phyloP scores from a whole-genome alignment of 2,888 invertebrate species.

The Pristionchus arcanus region DNA sequence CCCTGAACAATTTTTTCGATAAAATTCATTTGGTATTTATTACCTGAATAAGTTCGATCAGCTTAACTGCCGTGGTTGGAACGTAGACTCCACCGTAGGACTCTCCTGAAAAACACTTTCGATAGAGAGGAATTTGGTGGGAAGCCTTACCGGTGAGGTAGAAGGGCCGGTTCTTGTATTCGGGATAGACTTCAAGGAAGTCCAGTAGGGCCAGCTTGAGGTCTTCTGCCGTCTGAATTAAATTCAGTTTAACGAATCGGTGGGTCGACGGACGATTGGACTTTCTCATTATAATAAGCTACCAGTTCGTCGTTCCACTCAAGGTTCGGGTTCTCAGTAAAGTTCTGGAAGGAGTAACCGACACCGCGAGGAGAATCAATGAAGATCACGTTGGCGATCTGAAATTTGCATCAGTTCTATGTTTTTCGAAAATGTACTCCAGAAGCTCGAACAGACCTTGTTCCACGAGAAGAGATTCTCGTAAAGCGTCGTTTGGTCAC shows the following conservation, averaged over 20 bases:
- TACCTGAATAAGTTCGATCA: slow-evolving; percentile 68
- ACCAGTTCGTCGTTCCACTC: slow-evolving; percentile 65
- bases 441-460: slow-evolving; percentile 66
- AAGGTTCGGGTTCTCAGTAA: slow-evolving; percentile 63
- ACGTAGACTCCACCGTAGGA: slow-evolving; percentile 71
- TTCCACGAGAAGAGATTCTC: slow-evolving; percentile 79
- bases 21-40: too few species aligned
- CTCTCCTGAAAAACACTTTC: slow-evolving; percentile 60
- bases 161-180: slow-evolving; percentile 80
- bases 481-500: slow-evolving; percentile 75
- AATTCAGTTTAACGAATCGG: not conserved
- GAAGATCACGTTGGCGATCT: slow-evolving; percentile 82
- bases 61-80: slow-evolving; percentile 66
- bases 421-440: too few species aligned
- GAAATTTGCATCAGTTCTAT: not conserved
- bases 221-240: slow-evolving; percentile 79
- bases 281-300: too few species aligned
- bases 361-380: slow-evolving; percentile 82
- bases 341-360: slow-evolving; percentile 80
- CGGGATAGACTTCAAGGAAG: slow-evolving; percentile 81
- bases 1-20: slow-evolving; percentile 47
- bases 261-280: not conserved
- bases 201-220: slow-evolving; percentile 81
- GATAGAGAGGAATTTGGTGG: not conserved
- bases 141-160: slow-evolving; percentile 69